Evolutionary conservation across 2,797 vertebrate genomes (phyloP).

Genomic region (Botia almorhae): DNA sequence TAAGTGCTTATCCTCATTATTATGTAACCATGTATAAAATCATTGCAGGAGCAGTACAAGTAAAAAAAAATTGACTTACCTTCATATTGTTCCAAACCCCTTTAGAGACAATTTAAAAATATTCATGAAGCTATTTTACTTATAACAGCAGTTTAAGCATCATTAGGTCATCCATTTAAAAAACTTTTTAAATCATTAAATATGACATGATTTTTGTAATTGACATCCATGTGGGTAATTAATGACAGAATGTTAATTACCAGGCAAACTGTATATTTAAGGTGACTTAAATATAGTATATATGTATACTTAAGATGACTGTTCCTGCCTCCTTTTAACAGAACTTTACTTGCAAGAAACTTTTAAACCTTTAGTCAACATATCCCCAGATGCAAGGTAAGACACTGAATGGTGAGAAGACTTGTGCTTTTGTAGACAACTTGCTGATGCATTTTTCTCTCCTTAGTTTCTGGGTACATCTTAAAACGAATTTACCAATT

Average conservation of each 20-base stretch:
- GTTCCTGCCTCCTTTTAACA: slow-evolving; percentile 63
- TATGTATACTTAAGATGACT: background rate
- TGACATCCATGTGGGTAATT: too few relatives aligned
- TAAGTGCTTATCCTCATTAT: background rate
- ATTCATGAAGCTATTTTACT: too few relatives aligned
- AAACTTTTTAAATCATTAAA: too few relatives aligned
- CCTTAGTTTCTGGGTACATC: background rate
- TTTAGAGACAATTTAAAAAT: background rate
- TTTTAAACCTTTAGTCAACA: slow-evolving; percentile 98
- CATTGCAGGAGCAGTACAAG: too few relatives aligned
- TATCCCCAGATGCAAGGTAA: slow-evolving; percentile 97
- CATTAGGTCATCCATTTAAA: too few relatives aligned
- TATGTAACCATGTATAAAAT: background rate
- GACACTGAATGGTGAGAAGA: background rate
- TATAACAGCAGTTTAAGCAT: too few relatives aligned
- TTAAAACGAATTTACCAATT: background rate
- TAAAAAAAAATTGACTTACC: background rate
- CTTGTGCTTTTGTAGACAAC: background rate
- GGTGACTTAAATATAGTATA: background rate
- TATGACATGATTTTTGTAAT: too few relatives aligned
- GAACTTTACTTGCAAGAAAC: slow-evolving; percentile 99
- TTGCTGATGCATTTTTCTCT: background rate
- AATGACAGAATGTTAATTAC: too few relatives aligned
- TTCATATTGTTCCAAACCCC: background rate
- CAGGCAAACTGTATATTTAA: background rate